Percentiles rank a stretch among this genome's conserved stretches.
Conservation (phyloP, 1,140 invertebrate genomes). For the Popillia japonica region DNA sequence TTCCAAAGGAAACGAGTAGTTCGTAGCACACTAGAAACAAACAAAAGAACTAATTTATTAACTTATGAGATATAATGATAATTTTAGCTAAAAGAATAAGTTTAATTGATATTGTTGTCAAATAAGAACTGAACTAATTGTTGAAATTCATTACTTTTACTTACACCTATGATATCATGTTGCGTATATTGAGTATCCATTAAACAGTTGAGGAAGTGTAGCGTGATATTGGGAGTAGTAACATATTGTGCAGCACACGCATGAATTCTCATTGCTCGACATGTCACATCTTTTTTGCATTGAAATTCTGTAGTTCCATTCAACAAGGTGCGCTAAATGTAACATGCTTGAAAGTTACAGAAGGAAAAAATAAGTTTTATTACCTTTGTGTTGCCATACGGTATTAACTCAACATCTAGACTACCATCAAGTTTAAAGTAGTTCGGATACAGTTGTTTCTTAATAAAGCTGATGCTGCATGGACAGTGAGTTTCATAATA, state of each 20-base stretch:
- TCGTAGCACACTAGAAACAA: conserved; percentile 61
- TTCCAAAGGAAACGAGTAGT: conserved; percentile 53
- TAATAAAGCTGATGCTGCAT: conserved; percentile 60
- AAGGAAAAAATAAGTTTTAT: conserved; percentile 43
- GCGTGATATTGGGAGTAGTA: conserved; percentile 57
- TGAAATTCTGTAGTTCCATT: conserved; percentile 64
- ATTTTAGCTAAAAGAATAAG: too few relatives aligned
- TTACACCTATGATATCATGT: conserved; percentile 20
- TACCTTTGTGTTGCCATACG: conserved; percentile 71
- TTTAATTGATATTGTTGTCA: too few relatives aligned
- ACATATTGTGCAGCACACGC: conserved; percentile 67
- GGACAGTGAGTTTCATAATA: conserved; percentile 63
- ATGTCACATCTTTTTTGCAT: conserved; percentile 78
- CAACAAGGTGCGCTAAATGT: conserved; percentile 55
- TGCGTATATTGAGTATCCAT: conserved; percentile 60
- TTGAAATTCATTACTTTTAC: background rate
- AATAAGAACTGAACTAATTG: background rate
- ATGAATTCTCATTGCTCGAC: conserved; percentile 71
- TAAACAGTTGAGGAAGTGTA: conserved; percentile 65
- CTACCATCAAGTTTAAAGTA: conserved; percentile 56
- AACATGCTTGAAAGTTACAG: background rate
- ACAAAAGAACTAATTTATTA: conserved; percentile 42
- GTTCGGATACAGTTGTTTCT: conserved; percentile 56
- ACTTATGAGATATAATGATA: background rate
- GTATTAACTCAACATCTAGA: conserved; percentile 63